Conservation (phyloP, 1,140 invertebrate genomes). For the Lordiphosa clarofinis region DNA sequence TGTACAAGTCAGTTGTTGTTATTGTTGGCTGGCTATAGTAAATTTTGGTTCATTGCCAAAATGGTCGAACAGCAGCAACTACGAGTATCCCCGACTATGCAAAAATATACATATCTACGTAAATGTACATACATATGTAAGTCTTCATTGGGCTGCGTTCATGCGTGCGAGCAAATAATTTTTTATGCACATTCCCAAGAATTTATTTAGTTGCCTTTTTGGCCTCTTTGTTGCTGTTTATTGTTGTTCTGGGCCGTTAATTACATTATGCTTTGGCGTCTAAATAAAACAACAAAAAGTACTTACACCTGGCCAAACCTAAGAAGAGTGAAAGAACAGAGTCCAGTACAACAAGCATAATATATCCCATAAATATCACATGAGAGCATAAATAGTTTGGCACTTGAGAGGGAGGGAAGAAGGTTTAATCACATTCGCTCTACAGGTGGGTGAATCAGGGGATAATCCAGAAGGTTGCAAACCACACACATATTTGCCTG, state of each 20-base stretch:
- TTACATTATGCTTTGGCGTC: constrained; percentile 39
- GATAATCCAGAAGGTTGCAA: too few relatives aligned
- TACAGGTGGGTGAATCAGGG: too few relatives aligned
- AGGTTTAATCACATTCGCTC: too few relatives aligned
- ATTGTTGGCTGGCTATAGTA: constrained; percentile 22
- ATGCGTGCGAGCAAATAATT: constrained; percentile 50
- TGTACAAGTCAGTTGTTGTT: constrained; percentile 62
- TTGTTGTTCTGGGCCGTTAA: constrained; percentile 37
- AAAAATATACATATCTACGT: constrained; percentile 2
- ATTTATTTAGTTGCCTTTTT: constrained; percentile 44
- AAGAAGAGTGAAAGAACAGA: neutral
- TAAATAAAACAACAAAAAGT: constrained; percentile 19
- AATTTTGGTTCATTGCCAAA: constrained; percentile 72
- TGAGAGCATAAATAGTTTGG: constrained; percentile 8
- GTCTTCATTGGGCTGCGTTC: constrained; percentile 35
- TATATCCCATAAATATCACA: constrained; percentile 12
- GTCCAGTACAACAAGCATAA: constrained; percentile 4
- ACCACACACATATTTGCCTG: too few relatives aligned
- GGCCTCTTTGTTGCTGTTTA: constrained; percentile 30
- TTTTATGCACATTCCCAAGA: constrained; percentile 46
- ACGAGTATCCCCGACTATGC: constrained; percentile 9
- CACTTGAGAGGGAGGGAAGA: neutral
- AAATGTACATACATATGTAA: neutral
- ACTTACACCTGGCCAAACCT: constrained; percentile 37
- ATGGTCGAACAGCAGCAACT: constrained; percentile 31